Conservation (phyloP, 2,113 vertebrate genomes). For the Mormyrus iriodes region DNA sequence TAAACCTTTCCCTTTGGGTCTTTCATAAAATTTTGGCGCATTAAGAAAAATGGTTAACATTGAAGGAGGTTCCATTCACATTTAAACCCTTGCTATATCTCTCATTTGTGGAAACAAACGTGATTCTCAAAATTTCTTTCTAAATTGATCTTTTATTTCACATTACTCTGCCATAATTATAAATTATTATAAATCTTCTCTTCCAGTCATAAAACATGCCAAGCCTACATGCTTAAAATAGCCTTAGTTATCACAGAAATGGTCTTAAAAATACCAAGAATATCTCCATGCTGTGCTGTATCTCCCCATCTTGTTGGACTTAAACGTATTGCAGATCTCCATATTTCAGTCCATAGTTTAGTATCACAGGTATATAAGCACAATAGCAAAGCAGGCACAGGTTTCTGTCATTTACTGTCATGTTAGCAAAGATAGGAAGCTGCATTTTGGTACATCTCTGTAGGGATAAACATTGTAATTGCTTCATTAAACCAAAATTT, state of each 20-base stretch:
- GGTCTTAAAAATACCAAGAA: neutral
- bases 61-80: no score
- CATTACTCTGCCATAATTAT: neutral
- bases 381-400: neutral
- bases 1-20: no score
- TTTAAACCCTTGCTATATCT: neutral
- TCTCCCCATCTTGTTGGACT: no score
- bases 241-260: neutral
- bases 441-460: neutral
- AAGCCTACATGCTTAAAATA: neutral
- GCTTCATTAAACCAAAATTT: neutral
- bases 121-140: neutral
- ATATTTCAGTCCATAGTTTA: no score
- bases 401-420: neutral
- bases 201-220: neutral
- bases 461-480: neutral
- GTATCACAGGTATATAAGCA: neutral
- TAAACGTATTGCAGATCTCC: neutral
- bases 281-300: neutral
- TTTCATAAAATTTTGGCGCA: no score
- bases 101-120: neutral
- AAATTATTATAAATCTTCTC: neutral
- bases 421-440: neutral
- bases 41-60: no score
- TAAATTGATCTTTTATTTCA: neutral